Percentiles rank a stretch among this genome's conserved stretches.
phyloP scores from a whole-genome alignment of 2,113 vertebrate genomes.

The Struthio camelus region DNA sequence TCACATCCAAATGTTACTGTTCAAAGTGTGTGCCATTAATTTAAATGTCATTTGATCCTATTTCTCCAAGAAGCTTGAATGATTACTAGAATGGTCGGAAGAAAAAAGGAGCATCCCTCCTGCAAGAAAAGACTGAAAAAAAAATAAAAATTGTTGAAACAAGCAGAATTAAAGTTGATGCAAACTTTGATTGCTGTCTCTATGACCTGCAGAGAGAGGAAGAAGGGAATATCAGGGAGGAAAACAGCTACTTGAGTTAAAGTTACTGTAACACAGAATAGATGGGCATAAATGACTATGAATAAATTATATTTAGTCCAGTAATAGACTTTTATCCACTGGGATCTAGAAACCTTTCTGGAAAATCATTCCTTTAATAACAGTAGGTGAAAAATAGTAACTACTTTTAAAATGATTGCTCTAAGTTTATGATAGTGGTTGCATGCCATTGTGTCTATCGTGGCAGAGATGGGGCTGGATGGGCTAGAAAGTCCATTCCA shows the following conservation, averaged over 20 bases:
- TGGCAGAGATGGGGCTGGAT: neutral
- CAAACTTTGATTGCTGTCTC: neutral
- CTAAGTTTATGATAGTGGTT: neutral
- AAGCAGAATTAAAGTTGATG: neutral
- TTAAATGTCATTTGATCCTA: neutral
- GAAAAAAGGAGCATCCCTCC: neutral
- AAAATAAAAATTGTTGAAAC: too few species aligned
- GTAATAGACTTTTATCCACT: neutral
- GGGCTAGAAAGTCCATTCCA: neutral
- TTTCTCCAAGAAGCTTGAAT: neutral
- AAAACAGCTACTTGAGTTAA: neutral
- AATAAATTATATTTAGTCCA: neutral
- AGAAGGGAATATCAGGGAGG: neutral
- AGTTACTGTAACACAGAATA: neutral
- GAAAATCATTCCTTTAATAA: neutral
- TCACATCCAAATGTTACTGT: rapidly evolving
- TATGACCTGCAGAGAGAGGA: neutral
- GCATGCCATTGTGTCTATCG: neutral
- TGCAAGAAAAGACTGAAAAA: neutral
- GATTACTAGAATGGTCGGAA: neutral
- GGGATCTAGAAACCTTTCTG: neutral
- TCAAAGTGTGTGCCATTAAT: neutral
- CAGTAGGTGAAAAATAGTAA: neutral
- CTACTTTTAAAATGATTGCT: neutral
- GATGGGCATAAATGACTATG: neutral